These are phyloP conservation scores for Thalassaphorura encarpata DNA, from an alignment of 1,140 invertebrate species.

Conservation along the genomic window DNA sequence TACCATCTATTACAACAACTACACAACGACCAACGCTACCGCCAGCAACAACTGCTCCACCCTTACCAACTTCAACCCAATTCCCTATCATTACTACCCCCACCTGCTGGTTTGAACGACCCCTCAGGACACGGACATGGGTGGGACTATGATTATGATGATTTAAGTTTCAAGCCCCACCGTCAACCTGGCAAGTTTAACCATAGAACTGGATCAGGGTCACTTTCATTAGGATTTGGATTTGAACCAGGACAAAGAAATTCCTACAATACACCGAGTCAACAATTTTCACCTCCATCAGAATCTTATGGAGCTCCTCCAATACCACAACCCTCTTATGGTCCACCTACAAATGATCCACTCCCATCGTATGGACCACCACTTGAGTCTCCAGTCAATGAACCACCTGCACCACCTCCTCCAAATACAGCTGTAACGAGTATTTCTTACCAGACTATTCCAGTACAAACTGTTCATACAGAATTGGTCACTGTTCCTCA, in stretches of 20 bases:
- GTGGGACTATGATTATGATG: background rate
- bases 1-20: background rate
- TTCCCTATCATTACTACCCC: background rate
- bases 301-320: conserved; percentile 3
- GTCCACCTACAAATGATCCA: conserved; percentile 3
- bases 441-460: conserved; percentile 28
- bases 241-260: background rate
- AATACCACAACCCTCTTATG: conserved; percentile 7
- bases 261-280: background rate
- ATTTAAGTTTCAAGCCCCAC: background rate
- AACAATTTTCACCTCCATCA: background rate
- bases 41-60: too few relatives aligned
- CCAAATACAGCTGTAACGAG: conserved; percentile 15
- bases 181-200: background rate
- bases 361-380: conserved; percentile 14
- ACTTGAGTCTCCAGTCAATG: background rate
- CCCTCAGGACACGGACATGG: background rate
- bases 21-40: background rate
- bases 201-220: too few relatives aligned
- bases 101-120: background rate
- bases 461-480: conserved; percentile 17
- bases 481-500: conserved; percentile 18
- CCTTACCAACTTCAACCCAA: too few relatives aligned
- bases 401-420: background rate
- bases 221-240: background rate